These are phyloP conservation scores for Mustela lutreola DNA, from an alignment of 2,113 vertebrate species.

Conservation along the genomic window DNA sequence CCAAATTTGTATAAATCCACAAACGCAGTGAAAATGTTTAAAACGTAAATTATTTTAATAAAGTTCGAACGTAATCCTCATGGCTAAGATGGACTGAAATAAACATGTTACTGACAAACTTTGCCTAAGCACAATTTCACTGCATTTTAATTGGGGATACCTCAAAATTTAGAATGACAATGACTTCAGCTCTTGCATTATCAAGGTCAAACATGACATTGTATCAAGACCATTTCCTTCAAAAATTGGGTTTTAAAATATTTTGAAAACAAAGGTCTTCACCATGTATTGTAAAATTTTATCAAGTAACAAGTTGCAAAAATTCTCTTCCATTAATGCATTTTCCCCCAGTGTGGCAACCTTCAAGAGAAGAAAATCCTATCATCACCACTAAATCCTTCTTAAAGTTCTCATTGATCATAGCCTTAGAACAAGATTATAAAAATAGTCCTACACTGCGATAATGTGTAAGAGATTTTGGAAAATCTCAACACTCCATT, in stretches of 20 bases:
- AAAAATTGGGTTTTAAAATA: slow-evolving; percentile 36
- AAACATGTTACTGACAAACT: slow-evolving; percentile 68
- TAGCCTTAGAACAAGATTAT: slow-evolving; percentile 88
- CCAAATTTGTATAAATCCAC: neutral
- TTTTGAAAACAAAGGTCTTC: slow-evolving; percentile 51
- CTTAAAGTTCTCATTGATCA: slow-evolving; percentile 89
- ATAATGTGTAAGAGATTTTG: slow-evolving; percentile 86
- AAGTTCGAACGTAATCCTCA: slow-evolving; percentile 55
- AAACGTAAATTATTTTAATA: slow-evolving; percentile 52
- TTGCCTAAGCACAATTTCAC: slow-evolving; percentile 50
- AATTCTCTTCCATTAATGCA: slow-evolving; percentile 69
- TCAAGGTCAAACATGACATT: neutral
- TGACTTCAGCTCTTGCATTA: neutral
- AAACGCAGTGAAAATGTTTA: slow-evolving; percentile 55
- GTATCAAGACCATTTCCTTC: slow-evolving; percentile 32
- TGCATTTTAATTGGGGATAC: slow-evolving; percentile 63
- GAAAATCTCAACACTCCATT: slow-evolving; percentile 87
- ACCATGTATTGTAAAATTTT: neutral
- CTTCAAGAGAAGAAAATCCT: slow-evolving; percentile 85
- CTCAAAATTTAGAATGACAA: neutral
- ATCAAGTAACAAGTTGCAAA: slow-evolving; percentile 78
- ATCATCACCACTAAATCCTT: slow-evolving; percentile 86
- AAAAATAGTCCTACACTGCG: slow-evolving; percentile 84
- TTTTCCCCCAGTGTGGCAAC: slow-evolving; percentile 75
- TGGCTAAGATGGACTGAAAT: slow-evolving; percentile 51